Evolutionary conservation across 2,113 vertebrate species (phyloP).

Genomic region (Podocnemis expansa): DNA sequence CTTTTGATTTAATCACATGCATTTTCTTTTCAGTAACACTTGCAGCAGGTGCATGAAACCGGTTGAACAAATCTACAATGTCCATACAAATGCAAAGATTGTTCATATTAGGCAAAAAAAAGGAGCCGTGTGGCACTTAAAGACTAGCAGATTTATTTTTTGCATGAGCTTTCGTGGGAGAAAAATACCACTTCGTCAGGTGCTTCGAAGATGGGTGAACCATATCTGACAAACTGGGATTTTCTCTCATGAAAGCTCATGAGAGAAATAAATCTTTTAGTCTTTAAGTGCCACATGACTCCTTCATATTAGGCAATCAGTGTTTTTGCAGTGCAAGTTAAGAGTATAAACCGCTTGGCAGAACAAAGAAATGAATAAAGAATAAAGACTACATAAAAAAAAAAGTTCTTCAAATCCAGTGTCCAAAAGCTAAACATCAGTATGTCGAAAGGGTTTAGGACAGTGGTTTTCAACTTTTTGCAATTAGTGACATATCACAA

Average conservation of each 20-base stretch:
- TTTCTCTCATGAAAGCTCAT: too few species aligned
- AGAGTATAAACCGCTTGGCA: background rate
- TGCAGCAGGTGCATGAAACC: background rate
- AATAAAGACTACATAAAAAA: background rate
- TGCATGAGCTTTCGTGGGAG: too few species aligned
- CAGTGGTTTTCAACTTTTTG: too few species aligned
- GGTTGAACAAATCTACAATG: background rate
- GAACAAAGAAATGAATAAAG: background rate
- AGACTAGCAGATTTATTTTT: too few species aligned
- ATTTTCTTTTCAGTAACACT: background rate
- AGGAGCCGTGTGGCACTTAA: too few species aligned
- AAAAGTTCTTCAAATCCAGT: background rate
- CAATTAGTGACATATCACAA: too few species aligned
- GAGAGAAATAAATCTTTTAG: too few species aligned
- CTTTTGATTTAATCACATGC: background rate
- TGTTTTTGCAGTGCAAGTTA: background rate
- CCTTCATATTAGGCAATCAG: background rate
- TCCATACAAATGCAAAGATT: background rate
- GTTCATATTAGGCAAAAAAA: background rate
- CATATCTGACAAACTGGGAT: too few species aligned
- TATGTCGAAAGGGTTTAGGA: background rate
- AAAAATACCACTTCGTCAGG: too few species aligned
- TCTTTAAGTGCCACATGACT: too few species aligned
- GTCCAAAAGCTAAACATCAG: background rate
- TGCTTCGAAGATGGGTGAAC: too few species aligned